Evolutionary conservation across 2,888 invertebrate species (phyloP).

Genomic region (Sisyra terminalis): DNA sequence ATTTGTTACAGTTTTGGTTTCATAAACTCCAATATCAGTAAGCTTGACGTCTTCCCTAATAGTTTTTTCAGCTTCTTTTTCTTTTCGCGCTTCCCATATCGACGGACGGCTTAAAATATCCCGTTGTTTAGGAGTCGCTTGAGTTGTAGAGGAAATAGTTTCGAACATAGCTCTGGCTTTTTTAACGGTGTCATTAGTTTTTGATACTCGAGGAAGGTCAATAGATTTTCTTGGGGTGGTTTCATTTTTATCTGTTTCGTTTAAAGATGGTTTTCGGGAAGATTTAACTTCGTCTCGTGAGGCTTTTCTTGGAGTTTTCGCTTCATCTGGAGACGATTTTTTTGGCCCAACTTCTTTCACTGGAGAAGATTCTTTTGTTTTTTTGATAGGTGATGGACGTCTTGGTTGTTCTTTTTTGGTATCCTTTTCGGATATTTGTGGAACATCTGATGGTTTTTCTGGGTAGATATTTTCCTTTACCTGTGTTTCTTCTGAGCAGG

Average conservation of each 20-base stretch:
- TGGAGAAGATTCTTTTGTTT: conserved; percentile 2
- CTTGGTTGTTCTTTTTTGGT: conserved; percentile 3
- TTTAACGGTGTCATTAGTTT: conserved; percentile 46
- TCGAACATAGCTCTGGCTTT: conserved; percentile 57
- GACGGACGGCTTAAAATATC: conserved; percentile 35
- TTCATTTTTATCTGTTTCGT: conserved; percentile 8
- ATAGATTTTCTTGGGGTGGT: conserved; percentile 12
- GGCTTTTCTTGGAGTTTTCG: conserved; percentile 10
- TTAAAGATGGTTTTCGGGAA: conserved; percentile 8
- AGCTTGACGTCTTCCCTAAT: conserved; percentile 22
- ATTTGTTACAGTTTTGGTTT: conserved; percentile 16
- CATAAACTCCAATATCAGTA: conserved; percentile 32
- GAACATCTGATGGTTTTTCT: conserved; percentile 15
- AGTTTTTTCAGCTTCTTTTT: conserved; percentile 9
- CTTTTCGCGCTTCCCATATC: conserved; percentile 25
- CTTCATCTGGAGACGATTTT: conserved; percentile 6
- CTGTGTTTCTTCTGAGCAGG: conserved; percentile 23
- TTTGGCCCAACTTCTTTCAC: conserved; percentile 5
- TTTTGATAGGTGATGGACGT: conserved; percentile 1
- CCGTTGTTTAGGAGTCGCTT: conserved; percentile 22
- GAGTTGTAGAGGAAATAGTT: conserved; percentile 30
- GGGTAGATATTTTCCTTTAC: conserved; percentile 29
- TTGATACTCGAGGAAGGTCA: conserved; percentile 19
- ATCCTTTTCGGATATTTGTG: conserved; percentile 2
- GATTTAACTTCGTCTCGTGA: conserved; percentile 8